Evolutionary conservation across 2,113 vertebrate species (phyloP).

Genomic region (Microcebus jonahi): DNA sequence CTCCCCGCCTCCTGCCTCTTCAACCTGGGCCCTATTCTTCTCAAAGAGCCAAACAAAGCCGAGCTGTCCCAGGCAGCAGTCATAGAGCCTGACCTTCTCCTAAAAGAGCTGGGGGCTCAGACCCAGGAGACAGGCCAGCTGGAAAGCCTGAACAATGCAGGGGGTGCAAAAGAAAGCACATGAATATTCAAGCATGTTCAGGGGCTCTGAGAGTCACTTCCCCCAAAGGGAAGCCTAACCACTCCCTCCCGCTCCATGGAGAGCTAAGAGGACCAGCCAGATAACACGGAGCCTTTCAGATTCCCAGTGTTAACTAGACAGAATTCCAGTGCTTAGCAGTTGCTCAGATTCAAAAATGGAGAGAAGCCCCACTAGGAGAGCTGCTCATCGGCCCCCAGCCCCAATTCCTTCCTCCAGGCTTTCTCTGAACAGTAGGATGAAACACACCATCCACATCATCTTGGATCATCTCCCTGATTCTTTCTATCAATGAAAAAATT

Average conservation of each 20-base stretch:
- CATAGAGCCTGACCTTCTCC: conserved; percentile 43
- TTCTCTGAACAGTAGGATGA: not conserved
- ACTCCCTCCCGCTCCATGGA: not conserved
- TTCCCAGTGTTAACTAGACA: not conserved
- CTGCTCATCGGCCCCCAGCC: no score
- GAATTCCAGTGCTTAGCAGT: not conserved
- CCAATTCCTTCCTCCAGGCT: not conserved
- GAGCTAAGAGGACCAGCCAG: not conserved
- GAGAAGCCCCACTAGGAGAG: not conserved
- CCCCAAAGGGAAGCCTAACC: not conserved
- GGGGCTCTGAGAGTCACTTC: not conserved
- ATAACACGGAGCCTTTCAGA: not conserved
- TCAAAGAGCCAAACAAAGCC: conserved; percentile 68
- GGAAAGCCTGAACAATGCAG: conserved; percentile 29
- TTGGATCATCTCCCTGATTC: not conserved
- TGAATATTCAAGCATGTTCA: conserved; percentile 66
- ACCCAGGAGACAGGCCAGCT: conserved; percentile 18
- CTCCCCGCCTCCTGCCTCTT: conserved; percentile 45
- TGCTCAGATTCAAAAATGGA: not conserved
- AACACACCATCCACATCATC: not conserved
- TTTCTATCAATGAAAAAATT: not conserved
- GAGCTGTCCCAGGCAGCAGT: not conserved
- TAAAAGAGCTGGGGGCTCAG: conserved; percentile 13
- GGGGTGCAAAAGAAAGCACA: not conserved
- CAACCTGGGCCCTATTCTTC: conserved; percentile 55